phyloP scores from a whole-genome alignment of 2,888 invertebrate species.

The Lithophane leautieri region DNA sequence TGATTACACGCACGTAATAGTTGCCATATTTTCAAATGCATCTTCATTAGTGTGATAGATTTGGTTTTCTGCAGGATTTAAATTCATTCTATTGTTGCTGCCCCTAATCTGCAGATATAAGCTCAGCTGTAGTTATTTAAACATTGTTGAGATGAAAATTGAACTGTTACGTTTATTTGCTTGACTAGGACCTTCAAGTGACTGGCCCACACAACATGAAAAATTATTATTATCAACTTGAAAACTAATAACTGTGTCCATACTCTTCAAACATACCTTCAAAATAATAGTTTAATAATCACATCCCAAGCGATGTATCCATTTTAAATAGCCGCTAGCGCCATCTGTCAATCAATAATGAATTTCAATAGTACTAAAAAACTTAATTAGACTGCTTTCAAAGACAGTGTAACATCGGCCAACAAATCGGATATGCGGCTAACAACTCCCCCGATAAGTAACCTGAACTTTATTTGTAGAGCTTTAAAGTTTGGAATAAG shows the following conservation, averaged over 20 bases:
- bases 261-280: conserved; percentile 57
- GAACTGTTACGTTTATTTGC: not conserved
- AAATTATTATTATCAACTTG: conserved; percentile 55
- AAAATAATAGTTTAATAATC: conserved; percentile 73
- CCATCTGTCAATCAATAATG: conserved; percentile 89
- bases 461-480: conserved; percentile 60
- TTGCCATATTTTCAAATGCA: conserved; percentile 46
- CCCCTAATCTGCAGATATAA: not conserved
- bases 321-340: conserved; percentile 88
- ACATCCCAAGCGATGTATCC: conserved; percentile 80
- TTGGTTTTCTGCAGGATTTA: conserved; percentile 25
- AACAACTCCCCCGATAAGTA: conserved; percentile 38
- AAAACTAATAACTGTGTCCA: conserved; percentile 56
- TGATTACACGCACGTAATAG: conserved; percentile 71
- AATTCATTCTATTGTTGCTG: conserved; percentile 9
- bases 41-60: conserved; percentile 48
- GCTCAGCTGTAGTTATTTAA: not conserved
- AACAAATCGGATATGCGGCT: conserved; percentile 63
- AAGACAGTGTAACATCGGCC: conserved; percentile 81
- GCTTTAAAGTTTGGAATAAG: conserved; percentile 71
- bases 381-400: conserved; percentile 89
- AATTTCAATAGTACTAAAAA: conserved; percentile 87
- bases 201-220: conserved; percentile 70
- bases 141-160: not conserved
- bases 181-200: not conserved